Percentiles rank a stretch among this genome's conserved stretches.
phyloP scores from a whole-genome alignment of 2,888 invertebrate species.

The Gastracanthus pulcherrimus region DNA sequence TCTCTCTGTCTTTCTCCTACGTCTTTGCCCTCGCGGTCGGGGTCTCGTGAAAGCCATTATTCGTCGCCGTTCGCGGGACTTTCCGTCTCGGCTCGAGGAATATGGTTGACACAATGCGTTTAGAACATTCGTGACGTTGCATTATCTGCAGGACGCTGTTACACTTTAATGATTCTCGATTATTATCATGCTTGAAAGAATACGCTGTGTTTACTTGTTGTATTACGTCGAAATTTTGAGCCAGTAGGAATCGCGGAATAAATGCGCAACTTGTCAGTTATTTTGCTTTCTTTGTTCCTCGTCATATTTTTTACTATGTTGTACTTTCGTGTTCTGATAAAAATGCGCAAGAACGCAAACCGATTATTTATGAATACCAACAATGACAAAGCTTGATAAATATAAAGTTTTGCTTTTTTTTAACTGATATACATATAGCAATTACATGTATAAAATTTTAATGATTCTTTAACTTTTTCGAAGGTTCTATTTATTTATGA shows the following conservation, averaged over 20 bases:
- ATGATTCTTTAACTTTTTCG: too few relatives aligned
- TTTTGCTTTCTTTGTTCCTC: background rate
- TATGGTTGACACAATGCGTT: slow-evolving; percentile 49
- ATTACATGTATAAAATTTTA: too few relatives aligned
- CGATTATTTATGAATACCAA: background rate
- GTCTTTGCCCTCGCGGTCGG: too few relatives aligned
- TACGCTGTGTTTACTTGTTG: background rate
- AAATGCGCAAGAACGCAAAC: background rate
- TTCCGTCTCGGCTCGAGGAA: slow-evolving; percentile 27
- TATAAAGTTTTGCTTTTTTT: too few relatives aligned
- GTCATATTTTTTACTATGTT: background rate
- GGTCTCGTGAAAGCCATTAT: background rate
- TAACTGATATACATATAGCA: too few relatives aligned
- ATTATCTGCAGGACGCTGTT: slow-evolving; percentile 7
- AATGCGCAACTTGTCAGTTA: background rate
- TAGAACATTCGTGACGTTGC: slow-evolving; percentile 57
- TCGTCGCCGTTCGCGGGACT: slow-evolving; percentile 3
- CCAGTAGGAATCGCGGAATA: background rate
- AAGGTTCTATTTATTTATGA: background rate
- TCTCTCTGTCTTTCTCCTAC: background rate
- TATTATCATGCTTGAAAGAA: background rate
- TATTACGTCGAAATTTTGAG: background rate
- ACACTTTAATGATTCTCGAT: background rate
- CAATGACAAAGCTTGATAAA: too few relatives aligned
- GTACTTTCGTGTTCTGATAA: slow-evolving; percentile 1